phyloP scores from a whole-genome alignment of 2,797 vertebrate genomes.

The Gouania willdenowi region DNA sequence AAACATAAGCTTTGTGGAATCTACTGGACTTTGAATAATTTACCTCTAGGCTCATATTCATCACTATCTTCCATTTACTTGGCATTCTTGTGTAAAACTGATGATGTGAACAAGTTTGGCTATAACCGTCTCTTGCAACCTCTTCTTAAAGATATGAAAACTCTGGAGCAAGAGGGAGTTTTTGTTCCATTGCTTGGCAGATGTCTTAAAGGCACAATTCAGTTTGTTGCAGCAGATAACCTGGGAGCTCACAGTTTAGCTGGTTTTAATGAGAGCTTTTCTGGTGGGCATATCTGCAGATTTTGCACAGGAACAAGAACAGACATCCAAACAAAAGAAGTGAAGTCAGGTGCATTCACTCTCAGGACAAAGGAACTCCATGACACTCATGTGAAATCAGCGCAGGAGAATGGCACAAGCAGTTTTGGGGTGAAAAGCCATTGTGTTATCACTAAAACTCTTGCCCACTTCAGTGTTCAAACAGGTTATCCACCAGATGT shows the following conservation, averaged over 20 bases:
- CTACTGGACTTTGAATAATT: conserved; percentile 12
- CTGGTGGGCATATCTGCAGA: not conserved
- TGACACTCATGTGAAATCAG: conserved; percentile 1
- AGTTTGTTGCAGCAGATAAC: conserved; percentile 1
- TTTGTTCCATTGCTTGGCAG: conserved; percentile 4
- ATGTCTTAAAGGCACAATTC: conserved; percentile 5
- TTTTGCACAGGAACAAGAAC: conserved; percentile 6
- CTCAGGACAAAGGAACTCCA: conserved; percentile 5
- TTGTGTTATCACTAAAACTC: not conserved
- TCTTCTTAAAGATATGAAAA: conserved; percentile 1
- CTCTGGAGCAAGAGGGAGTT: not conserved
- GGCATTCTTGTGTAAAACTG: conserved; percentile 6
- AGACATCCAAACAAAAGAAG: conserved; percentile 2
- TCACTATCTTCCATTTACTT: not conserved
- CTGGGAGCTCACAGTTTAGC: not conserved
- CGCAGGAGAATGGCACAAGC: not conserved
- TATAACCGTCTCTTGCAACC: not conserved
- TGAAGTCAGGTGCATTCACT: not conserved
- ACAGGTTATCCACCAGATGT: conserved; percentile 1
- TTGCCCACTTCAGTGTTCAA: not conserved
- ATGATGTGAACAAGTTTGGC: not conserved
- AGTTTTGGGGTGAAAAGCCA: conserved; percentile 11
- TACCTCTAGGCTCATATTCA: conserved; percentile 9
- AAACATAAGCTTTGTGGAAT: conserved; percentile 13
- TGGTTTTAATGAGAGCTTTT: conserved; percentile 10